These are phyloP conservation scores for Spodoptera litura DNA, from an alignment of 1,140 invertebrate species.

Conservation along the genomic window DNA sequence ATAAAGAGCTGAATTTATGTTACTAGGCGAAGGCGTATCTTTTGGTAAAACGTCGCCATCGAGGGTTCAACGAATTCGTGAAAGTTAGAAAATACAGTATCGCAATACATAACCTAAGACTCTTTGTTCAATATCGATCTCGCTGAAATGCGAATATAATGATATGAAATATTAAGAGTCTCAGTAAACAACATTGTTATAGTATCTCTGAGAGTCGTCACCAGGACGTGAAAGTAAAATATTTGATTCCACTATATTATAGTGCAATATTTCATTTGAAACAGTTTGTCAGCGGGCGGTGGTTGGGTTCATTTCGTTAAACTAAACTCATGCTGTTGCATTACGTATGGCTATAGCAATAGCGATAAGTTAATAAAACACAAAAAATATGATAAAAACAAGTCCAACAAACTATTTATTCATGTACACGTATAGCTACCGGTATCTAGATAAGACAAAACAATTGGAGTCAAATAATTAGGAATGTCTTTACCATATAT, in stretches of 20 bases:
- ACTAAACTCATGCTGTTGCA: neutral
- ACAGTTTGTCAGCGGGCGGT: slow-evolving; percentile 15
- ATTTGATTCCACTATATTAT: neutral
- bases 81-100: no score
- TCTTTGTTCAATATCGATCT: no score
- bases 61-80: no score
- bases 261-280: slow-evolving; percentile 19
- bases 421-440: slow-evolving; percentile 36
- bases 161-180: neutral
- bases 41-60: no score
- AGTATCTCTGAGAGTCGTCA: neutral
- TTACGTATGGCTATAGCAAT: slow-evolving; percentile 5
- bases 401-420: neutral
- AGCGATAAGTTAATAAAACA: neutral
- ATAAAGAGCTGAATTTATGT: no score
- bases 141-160: neutral
- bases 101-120: no score
- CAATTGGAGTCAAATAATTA: slow-evolving; percentile 57
- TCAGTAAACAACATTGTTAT: neutral
- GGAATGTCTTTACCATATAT: slow-evolving; percentile 81
- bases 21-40: no score
- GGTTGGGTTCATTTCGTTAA: slow-evolving; percentile 14
- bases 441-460: slow-evolving; percentile 38
- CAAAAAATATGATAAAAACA: neutral
- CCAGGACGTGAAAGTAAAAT: neutral